These are phyloP conservation scores for Podabrus alpinus DNA, from an alignment of 2,888 invertebrate genomes.

Conservation along the genomic window DNA sequence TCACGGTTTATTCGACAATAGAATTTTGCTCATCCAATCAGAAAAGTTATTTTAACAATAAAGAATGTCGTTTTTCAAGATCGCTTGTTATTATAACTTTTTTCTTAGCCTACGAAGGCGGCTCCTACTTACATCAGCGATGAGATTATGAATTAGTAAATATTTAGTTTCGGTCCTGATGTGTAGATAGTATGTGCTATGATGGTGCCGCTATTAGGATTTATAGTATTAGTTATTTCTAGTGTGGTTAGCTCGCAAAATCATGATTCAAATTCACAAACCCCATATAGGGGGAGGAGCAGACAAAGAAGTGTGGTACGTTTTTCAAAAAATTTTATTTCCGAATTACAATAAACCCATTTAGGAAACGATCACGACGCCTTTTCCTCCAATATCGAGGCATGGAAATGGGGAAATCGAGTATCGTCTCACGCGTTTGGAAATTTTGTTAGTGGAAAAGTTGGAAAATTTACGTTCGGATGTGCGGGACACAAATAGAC, in stretches of 20 bases:
- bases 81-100: neutral
- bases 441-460: slow-evolving; percentile 53
- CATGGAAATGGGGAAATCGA: slow-evolving; percentile 30
- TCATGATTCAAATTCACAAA: neutral
- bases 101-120: neutral
- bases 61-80: neutral
- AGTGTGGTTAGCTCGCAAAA: neutral
- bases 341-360: neutral
- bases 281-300: neutral
- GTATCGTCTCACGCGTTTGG: slow-evolving; percentile 49
- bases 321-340: neutral
- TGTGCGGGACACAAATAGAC: slow-evolving; percentile 51
- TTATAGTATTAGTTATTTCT: neutral
- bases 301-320: neutral
- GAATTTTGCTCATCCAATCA: neutral
- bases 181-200: neutral
- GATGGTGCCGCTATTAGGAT: neutral
- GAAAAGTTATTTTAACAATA: neutral
- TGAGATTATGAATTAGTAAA: neutral
- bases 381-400: neutral
- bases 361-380: neutral
- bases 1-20: neutral
- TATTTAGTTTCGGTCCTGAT: neutral
- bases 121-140: neutral
- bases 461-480: slow-evolving; percentile 53